phyloP scores from a whole-genome alignment of 2,113 vertebrate genomes.

The Junco hyemalis region DNA sequence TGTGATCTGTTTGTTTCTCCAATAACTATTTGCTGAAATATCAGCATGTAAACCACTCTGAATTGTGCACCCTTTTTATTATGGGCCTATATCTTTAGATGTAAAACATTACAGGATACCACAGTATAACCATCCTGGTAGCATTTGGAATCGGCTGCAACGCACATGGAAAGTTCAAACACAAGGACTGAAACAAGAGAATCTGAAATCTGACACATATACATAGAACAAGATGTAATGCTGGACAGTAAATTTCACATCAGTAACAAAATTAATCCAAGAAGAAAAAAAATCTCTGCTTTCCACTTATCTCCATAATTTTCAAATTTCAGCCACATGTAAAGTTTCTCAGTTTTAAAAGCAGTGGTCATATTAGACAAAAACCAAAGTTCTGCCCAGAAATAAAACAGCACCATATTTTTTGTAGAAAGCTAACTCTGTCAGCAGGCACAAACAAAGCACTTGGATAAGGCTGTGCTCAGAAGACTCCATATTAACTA shows the following conservation, averaged over 20 bases:
- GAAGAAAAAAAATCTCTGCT: background rate
- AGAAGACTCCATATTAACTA: background rate
- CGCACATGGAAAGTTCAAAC: conserved; percentile 19
- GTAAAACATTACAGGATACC: background rate
- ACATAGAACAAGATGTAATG: conserved; percentile 7
- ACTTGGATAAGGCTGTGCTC: background rate
- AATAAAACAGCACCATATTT: background rate
- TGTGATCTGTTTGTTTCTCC: background rate
- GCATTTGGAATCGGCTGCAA: conserved; percentile 9
- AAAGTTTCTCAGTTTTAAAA: background rate
- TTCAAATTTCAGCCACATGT: conserved; percentile 19
- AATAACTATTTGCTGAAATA: background rate
- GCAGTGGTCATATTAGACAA: background rate
- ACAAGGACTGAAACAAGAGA: conserved; percentile 7
- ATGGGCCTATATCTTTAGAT: background rate
- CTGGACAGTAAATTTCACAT: conserved; percentile 14
- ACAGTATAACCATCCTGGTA: background rate
- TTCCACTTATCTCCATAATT: background rate
- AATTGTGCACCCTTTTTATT: background rate
- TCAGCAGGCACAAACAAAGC: background rate
- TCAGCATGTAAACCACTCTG: background rate
- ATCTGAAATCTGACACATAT: background rate
- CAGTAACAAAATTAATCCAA: conserved; percentile 4
- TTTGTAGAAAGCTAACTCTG: background rate
- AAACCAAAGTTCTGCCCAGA: background rate